phyloP scores from a whole-genome alignment of 2,888 invertebrate genomes.

The Sesamia inferens region DNA sequence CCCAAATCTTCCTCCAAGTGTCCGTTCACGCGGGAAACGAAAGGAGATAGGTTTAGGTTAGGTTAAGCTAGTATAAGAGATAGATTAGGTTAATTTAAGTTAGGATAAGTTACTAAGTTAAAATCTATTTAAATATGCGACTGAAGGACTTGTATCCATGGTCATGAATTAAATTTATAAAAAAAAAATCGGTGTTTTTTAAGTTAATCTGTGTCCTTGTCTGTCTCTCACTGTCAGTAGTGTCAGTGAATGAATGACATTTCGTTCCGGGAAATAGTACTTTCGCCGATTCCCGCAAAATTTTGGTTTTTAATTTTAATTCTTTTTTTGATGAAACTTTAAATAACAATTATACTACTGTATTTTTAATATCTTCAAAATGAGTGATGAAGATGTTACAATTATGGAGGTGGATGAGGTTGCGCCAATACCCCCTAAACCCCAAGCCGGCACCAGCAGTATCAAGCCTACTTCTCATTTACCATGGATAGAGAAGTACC shows the following conservation, averaged over 20 bases:
- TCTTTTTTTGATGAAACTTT: neutral
- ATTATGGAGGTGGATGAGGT: conserved; percentile 86
- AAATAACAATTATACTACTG: neutral
- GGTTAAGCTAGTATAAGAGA: no score
- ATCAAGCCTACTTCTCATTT: conserved; percentile 75
- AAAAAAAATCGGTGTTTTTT: no score
- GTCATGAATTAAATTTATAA: no score
- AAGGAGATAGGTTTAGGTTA: no score
- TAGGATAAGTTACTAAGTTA: no score
- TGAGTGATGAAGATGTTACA: conserved; percentile 81
- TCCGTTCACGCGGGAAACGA: no score
- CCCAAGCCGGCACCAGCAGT: conserved; percentile 52
- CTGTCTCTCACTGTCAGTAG: no score
- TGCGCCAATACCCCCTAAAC: conserved; percentile 71
- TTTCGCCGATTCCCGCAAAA: neutral
- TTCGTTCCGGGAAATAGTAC: neutral
- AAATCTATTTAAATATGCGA: no score
- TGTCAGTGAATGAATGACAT: neutral
- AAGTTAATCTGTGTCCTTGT: no score
- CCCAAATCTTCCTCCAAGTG: no score
- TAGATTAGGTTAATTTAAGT: no score
- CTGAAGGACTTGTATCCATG: no score
- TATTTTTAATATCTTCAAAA: conserved; percentile 49
- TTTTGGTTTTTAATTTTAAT: conserved; percentile 1
- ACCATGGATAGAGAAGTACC: conserved; percentile 98